Base-by-base conservation (phyloP, 2,113 vertebrate genomes). In the Marmota flaviventris region DNA sequence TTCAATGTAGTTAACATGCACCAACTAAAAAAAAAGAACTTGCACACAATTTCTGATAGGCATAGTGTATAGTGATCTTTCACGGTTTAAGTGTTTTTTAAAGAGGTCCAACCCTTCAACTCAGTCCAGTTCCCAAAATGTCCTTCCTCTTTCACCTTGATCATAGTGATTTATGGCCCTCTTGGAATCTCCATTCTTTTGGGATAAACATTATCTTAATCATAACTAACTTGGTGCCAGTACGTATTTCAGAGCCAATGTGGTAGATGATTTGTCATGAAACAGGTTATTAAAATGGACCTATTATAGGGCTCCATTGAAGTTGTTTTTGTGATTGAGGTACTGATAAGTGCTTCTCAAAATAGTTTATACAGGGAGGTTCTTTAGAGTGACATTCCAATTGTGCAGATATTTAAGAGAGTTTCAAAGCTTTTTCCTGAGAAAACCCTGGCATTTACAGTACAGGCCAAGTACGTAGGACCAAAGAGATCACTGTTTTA, bases 161-260 rank as follows among this genome's bases (percentile, higher is more conserved):
- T 77, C 18, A 20, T 39, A 73, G 12, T 87, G 27, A 85, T 51
- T 87, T 95, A 83, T 16, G 16, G 24, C 86, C 0, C 6, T 91
- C 61, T 84, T 22, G 56, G 56, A 69, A 72, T 77, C 37, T 92
- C 92, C 37, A 67, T 88, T 93, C 42, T 32, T 45, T 89, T 76
- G 17, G 22, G 70, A 48, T 85, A 70, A 78, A 77, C 37, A 29
- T 61, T 78, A 37, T 79, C 32, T 42, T 86, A 85, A 75, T 91
- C 70, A 37, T 48, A 51, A 56, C 48, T 63, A 91, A 37, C 63
- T 58, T 78, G 42, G 3, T 85, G 27, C 29, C 56, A 73, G 34
- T 27, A 56, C 78, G 27, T 20, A 53, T 78, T 77, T 78, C 51
- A 85, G 65, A 69, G 45, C 32, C 24, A 16, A 7, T 48, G 4